A percentile compares a stretch with the other conserved stretches of the same genome.
phyloP scores from a whole-genome alignment of 2,888 invertebrate genomes.

The Sphaerophoria taeniata region DNA sequence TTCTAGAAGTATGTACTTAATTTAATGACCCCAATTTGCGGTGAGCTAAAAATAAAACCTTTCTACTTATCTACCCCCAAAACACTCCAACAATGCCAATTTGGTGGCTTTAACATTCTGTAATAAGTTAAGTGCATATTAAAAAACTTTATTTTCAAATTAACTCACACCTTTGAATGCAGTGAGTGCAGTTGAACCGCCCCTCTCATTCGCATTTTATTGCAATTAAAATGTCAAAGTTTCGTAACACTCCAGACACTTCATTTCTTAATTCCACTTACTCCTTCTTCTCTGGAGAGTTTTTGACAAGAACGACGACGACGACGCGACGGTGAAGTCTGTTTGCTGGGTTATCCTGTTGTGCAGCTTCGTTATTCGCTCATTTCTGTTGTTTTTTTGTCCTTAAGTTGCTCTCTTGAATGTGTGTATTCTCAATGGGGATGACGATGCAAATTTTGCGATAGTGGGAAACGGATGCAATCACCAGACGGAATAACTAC shows the following conservation, averaged over 20 bases:
- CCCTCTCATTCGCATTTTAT: constrained; percentile 2
- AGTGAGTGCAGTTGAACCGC: neutral
- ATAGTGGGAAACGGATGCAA: constrained; percentile 8
- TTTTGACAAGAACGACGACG: too few species aligned
- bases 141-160: constrained; percentile 13
- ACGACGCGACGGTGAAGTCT: neutral
- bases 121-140: neutral
- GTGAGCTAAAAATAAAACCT: too few species aligned
- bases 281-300: too few species aligned
- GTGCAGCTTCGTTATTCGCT: neutral
- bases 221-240: constrained; percentile 27
- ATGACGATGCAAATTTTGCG: neutral
- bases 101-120: neutral
- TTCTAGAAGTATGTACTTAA: too few species aligned
- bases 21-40: too few species aligned
- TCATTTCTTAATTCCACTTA: constrained; percentile 13
- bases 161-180: constrained; percentile 5
- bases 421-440: neutral
- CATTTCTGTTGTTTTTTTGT: neutral
- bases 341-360: constrained; percentile 1
- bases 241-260: constrained; percentile 12
- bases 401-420: neutral
- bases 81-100: neutral
- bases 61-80: too few species aligned
- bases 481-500: constrained; percentile 32